A percentile compares a stretch with the other conserved stretches of the same genome.
Evolutionary conservation across 2,888 invertebrate species (phyloP).

Genomic region (Amphipoea lucens): DNA sequence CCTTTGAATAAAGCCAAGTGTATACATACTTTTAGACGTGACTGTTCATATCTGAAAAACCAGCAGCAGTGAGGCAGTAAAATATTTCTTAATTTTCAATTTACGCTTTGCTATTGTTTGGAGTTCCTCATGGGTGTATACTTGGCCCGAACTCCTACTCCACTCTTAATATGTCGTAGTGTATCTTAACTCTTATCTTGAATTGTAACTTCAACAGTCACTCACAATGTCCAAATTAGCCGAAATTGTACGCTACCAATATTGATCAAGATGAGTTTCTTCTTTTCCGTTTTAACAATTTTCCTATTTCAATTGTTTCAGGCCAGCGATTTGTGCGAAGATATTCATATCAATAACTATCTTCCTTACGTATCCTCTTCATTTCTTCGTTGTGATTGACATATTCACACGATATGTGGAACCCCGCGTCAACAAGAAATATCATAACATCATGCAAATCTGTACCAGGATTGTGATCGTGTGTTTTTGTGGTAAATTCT

Average conservation of each 20-base stretch:
- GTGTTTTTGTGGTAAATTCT: constrained; percentile 83
- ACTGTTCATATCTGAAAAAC: not conserved
- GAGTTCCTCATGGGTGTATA: not conserved
- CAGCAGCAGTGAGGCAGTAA: no score
- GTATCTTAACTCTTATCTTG: not conserved
- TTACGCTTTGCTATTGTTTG: not conserved
- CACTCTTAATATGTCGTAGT: not conserved
- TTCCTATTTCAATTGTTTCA: constrained; percentile 77
- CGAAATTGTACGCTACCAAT: not conserved
- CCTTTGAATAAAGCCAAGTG: no score
- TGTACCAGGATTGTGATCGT: constrained; percentile 77
- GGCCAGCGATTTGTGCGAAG: constrained; percentile 94
- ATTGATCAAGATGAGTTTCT: not conserved
- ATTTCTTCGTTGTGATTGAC: constrained; percentile 97
- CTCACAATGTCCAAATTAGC: not conserved
- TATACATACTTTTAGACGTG: no score
- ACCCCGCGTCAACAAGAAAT: constrained; percentile 89
- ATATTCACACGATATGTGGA: constrained; percentile 95
- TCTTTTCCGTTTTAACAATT: not conserved
- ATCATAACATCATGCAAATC: constrained; percentile 76
- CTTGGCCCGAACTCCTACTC: not conserved
- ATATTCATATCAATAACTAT: constrained; percentile 96
- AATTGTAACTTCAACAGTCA: no score
- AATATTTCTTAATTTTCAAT: not conserved
- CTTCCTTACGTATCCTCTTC: constrained; percentile 97